Base-by-base conservation (phyloP, 92 coral and sea anemone species). In the Heliopora coerulea region DNA sequence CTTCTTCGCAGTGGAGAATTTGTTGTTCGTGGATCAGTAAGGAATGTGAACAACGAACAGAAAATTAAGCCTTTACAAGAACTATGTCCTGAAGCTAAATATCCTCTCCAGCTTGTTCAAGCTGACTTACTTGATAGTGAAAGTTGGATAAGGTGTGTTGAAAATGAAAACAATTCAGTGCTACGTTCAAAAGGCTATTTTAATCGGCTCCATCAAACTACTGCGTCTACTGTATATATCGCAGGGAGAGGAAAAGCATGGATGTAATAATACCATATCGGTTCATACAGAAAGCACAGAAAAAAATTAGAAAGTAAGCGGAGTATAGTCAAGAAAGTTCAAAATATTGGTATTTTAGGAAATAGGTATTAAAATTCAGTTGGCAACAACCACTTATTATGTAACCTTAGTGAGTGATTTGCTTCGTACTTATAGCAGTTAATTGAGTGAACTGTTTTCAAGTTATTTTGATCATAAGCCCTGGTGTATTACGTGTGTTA, bases 1-100 rank as follows among this genome's bases (percentile, higher is more conserved):
- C 79, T 93, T 14, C 89, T 93, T 19, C 85, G 80, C 19, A 25
- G 74, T 33, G 98, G 87, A 35, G 70, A 73, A 15, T 84, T 62
- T 72, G 59, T 72, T 33, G 98, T 93, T 3, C 93, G 98, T 15
- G 98, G 98, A 37, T 87, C 98, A 24, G 95, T 93, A 3, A 88
- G 98, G 37, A 85, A 86, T 65, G 58, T 88, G 19, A 28, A 73
- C 7, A 90, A 86, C 65, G 96, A 93, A 44, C 76, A 78, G 66
- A 93, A 93, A 65, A 88, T 85, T 12, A 66, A 62, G 24, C 98
- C 96, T 0, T 49, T 93, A 65, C 85, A 74, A 65, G 80, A 58
- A 2, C 83, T 93, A 56, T 79, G 84, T 59, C 89, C 96, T 6
- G 85, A 84, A 32, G 85, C 98, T 19, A 90, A 79, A 49, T 86